A percentile compares a stretch with the other conserved stretches of the same genome.
Evolutionary conservation across 1,140 invertebrate species (phyloP).

Genomic region (Heliconius melpomene): DNA sequence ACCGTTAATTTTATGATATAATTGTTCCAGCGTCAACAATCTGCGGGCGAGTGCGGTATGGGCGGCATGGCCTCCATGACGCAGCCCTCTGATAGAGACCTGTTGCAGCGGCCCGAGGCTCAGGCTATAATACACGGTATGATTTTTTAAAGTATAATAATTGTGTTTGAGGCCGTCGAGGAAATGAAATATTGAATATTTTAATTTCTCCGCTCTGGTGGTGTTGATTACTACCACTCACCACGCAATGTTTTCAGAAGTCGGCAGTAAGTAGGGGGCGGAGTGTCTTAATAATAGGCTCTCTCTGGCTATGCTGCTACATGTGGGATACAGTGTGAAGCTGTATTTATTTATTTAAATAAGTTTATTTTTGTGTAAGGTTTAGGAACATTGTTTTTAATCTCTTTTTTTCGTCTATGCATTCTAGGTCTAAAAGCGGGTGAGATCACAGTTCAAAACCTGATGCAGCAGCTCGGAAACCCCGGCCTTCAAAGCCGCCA

Average conservation of each 20-base stretch:
- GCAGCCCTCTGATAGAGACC: slow-evolving; percentile 76
- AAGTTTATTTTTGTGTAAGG: too few species aligned
- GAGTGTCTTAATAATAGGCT: too few species aligned
- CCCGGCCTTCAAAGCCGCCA: slow-evolving; percentile 86
- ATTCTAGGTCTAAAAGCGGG: slow-evolving; percentile 84
- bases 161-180: not conserved
- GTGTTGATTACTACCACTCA: too few species aligned
- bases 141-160: not conserved
- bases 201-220: too few species aligned
- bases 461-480: slow-evolving; percentile 88
- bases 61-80: slow-evolving; percentile 27
- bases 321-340: too few species aligned
- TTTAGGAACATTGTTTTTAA: too few species aligned
- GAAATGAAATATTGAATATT: too few species aligned
- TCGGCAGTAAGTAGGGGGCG: too few species aligned
- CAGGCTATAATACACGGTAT: slow-evolving; percentile 87
- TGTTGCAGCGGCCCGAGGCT: slow-evolving; percentile 87
- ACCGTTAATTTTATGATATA: not conserved
- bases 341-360: too few species aligned
- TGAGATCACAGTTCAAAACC: slow-evolving; percentile 87
- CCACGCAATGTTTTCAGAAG: too few species aligned
- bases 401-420: too few species aligned
- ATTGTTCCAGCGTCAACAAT: slow-evolving; percentile 44
- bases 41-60: slow-evolving; percentile 43
- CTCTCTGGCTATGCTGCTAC: too few species aligned